phyloP scores from a whole-genome alignment of 30 jellyfish, hydroid and myxozoan species.

The Pelagia noctiluca region DNA sequence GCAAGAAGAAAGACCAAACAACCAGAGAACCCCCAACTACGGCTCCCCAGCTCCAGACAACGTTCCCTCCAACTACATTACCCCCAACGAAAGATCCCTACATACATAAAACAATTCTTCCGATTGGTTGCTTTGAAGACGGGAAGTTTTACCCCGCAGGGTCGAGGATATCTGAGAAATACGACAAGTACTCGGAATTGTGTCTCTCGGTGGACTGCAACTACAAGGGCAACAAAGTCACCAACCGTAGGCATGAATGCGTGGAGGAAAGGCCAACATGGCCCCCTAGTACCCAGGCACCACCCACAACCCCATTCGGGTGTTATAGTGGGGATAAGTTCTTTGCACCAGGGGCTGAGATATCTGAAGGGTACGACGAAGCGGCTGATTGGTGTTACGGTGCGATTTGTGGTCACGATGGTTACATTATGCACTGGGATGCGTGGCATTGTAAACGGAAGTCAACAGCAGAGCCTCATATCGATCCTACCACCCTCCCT shows the following conservation, averaged over 20 bases:
- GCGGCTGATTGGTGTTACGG: constrained; percentile 58
- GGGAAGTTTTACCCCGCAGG: constrained; percentile 3
- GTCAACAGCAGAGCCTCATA: too few relatives aligned
- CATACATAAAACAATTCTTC: too few relatives aligned
- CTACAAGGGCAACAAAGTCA: background rate
- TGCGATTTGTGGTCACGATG: constrained; percentile 8
- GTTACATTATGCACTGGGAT: constrained; percentile 38
- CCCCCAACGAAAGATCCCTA: too few relatives aligned
- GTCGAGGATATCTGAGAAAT: background rate
- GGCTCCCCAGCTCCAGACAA: background rate
- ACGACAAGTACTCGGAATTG: background rate
- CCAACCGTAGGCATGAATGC: background rate
- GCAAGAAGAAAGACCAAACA: constrained; percentile 3
- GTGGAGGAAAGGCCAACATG: background rate
- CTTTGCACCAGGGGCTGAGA: constrained; percentile 18
- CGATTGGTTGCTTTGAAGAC: too few relatives aligned
- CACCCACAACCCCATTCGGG: background rate
- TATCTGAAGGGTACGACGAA: constrained; percentile 41
- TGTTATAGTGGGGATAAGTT: constrained; percentile 22
- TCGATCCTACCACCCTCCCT: too few relatives aligned
- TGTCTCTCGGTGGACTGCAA: background rate
- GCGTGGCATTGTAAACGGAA: constrained; percentile 38
- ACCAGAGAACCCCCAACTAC: constrained; percentile 6
- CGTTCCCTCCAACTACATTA: background rate
- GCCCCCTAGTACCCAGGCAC: background rate